Conservation (phyloP, 2,888 invertebrate species). For the Caenorhabditis becei region DNA sequence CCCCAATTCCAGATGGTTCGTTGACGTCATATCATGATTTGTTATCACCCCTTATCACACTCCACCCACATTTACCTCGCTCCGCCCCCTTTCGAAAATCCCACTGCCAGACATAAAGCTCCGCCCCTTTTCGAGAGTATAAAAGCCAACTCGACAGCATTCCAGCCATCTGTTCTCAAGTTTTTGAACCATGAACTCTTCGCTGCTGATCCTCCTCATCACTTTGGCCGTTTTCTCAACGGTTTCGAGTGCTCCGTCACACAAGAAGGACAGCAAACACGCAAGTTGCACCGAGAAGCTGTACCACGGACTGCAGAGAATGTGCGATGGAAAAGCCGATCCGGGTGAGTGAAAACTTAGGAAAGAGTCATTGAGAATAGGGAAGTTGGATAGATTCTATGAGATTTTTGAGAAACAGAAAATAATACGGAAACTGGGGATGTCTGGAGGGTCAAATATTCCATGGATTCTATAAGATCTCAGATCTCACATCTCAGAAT, state of each 20-base stretch:
- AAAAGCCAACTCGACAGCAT: not conserved
- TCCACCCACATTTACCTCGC: not conserved
- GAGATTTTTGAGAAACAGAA: not conserved
- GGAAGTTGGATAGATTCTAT: too few relatives aligned
- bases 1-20: conserved; percentile 16
- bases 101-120: not conserved
- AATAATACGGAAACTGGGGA: too few relatives aligned
- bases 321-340: not conserved
- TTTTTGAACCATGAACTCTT: not conserved
- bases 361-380: not conserved
- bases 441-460: too few relatives aligned
- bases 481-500: too few relatives aligned
- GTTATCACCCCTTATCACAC: not conserved
- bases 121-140: not conserved
- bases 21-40: conserved; percentile 17
- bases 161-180: too few relatives aligned
- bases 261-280: not conserved
- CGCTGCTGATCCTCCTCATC: not conserved
- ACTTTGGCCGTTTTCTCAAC: not conserved
- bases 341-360: not conserved
- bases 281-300: not conserved
- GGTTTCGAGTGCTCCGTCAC: not conserved
- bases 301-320: not conserved
- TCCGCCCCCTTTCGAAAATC: conserved; percentile 13
- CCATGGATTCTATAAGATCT: too few relatives aligned